Evolutionary conservation across 2,113 vertebrate species (phyloP).

Genomic region (Pachypanchax playfairii): DNA sequence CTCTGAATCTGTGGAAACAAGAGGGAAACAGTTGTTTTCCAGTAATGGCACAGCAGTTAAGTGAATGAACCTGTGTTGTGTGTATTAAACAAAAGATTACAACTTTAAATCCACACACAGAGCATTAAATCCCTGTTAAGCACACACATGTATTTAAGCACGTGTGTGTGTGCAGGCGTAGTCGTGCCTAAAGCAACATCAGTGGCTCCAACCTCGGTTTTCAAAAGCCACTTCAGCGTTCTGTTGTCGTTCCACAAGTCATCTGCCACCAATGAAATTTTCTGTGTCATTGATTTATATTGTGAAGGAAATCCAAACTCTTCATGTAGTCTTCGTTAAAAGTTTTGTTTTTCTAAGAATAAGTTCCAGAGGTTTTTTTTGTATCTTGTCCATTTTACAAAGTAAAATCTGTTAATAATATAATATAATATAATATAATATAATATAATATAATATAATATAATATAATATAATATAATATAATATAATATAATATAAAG

Average conservation of each 20-base stretch:
- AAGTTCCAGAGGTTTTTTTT: constrained; percentile 21
- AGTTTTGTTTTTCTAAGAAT: constrained; percentile 29
- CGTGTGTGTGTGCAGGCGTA: constrained; percentile 9
- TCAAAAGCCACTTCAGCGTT: constrained; percentile 56
- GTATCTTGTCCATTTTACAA: constrained; percentile 20
- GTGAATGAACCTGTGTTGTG: constrained; percentile 16
- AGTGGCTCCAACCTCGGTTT: constrained; percentile 59
- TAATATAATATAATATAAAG: too few relatives aligned
- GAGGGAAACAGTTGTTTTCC: constrained; percentile 19
- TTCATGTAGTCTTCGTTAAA: constrained; percentile 32
- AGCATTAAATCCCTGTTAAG: constrained; percentile 31
- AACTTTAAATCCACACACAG: constrained; percentile 18
- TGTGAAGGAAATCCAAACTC: constrained; percentile 53
- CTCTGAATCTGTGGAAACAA: neutral
- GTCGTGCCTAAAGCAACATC: constrained; percentile 68
- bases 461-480: neutral
- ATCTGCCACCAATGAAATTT: constrained; percentile 66
- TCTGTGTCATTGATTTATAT: constrained; percentile 72
- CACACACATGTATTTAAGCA: constrained; percentile 1
- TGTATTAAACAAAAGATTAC: constrained; percentile 26
- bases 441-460: neutral
- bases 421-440: too few relatives aligned
- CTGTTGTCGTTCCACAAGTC: constrained; percentile 74
- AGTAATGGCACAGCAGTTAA: constrained; percentile 21
- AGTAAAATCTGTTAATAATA: neutral